Base-by-base conservation (phyloP, 2,797 vertebrate species). In the Valencia hispanica region DNA sequence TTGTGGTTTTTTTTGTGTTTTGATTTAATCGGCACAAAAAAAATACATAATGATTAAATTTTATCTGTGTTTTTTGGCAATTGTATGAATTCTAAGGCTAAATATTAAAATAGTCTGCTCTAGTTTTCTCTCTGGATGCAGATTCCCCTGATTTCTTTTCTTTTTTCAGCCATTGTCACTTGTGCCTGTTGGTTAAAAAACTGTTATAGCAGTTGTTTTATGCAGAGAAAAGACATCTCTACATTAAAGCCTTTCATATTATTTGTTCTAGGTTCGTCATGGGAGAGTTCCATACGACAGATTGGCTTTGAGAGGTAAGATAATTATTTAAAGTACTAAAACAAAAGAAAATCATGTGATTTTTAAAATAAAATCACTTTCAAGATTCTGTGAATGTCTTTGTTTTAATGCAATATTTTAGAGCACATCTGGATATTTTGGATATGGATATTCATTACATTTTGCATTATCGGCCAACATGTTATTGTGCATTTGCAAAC, bases 231-330 rank as follows among this genome's bases (percentile, higher is more conserved):
- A 51, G 5, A n/a, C 7, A 36, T 36, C 20, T 53, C 5, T 2
- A 14, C 34, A 15, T 36, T 9, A 27, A 71, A 51, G 53, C 3
- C 22, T 45, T 59, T 59, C 14, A 30, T 7, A 8, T 32, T 6
- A 45, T 76, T 20, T 72, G 34, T 51, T 89, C 55, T 85, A 99
- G 98, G 98, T 94, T 96, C 97, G 0, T 88, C 91, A 0, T 99
- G 97, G 98, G 98, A 99, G 94, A 98, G 97, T 93, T 96, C 97
- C 63, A 94, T 99, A 77, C 93, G 98, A 75, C 98, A 99, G 86
- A 97, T 99, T 74, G 98, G 98, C 84, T 99, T 99, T 89, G 97
- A 99, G 93, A 99, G 98, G 98, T 99, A 95, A 97, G 95, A 75
- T 12, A 27, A 78, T 12, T 15, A 57, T 43, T 66, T 50, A 22